Percentiles rank a stretch among this genome's conserved stretches.
phyloP scores from a whole-genome alignment of 1,140 invertebrate species.

The Rhopalosiphum padi region DNA sequence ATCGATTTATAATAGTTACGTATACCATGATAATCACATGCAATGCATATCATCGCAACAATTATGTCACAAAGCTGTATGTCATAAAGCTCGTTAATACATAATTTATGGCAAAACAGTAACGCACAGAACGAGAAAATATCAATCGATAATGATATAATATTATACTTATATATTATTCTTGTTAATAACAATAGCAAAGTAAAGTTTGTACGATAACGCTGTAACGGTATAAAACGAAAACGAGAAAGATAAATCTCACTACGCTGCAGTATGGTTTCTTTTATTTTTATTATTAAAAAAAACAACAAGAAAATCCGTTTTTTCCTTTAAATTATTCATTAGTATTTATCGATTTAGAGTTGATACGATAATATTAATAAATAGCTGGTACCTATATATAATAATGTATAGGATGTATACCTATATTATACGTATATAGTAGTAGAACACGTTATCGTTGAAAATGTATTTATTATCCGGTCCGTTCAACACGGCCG shows the following conservation, averaged over 20 bases:
- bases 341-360: constrained; percentile 6
- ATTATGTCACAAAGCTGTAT: too few relatives aligned
- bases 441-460: neutral
- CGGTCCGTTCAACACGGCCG: neutral
- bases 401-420: neutral
- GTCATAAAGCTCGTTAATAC: too few relatives aligned
- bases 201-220: neutral
- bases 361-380: neutral
- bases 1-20: too few relatives aligned
- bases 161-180: neutral
- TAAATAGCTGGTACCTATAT: neutral
- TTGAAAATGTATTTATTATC: constrained; percentile 14
- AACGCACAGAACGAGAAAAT: neutral
- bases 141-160: too few relatives aligned
- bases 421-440: neutral
- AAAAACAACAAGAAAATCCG: neutral
- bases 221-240: neutral
- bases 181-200: neutral
- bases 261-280: neutral
- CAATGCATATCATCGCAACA: too few relatives aligned
- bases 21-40: too few relatives aligned
- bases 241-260: neutral
- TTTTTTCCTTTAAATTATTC: neutral
- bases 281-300: neutral
- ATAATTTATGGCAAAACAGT: neutral